Evolutionary conservation across 2,113 vertebrate species (phyloP).

Genomic region (Cryptotis parvus): DNA sequence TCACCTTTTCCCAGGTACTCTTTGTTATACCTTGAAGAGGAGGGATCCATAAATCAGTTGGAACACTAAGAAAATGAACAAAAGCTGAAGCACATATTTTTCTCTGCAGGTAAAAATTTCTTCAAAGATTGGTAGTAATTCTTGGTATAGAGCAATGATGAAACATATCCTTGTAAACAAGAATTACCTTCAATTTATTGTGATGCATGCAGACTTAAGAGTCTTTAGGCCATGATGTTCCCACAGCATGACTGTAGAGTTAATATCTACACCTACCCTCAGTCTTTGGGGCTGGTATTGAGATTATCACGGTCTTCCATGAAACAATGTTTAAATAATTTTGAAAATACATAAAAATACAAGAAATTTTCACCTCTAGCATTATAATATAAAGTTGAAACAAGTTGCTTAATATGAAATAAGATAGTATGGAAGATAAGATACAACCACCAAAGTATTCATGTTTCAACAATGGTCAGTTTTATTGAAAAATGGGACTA

Average conservation of each 20-base stretch:
- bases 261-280: neutral
- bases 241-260: no score
- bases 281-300: no score
- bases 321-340: neutral
- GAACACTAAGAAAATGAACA: neutral
- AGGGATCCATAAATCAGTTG: neutral
- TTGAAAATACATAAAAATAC: neutral
- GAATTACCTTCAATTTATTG: neutral
- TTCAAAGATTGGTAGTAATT: neutral
- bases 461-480: no score
- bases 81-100: neutral
- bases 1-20: neutral
- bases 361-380: neutral
- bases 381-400: no score
- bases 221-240: neutral
- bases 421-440: accelerated
- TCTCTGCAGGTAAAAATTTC: neutral
- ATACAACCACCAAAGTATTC: neutral
- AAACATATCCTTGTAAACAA: neutral
- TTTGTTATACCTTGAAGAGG: neutral
- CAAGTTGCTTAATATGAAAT: neutral
- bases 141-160: neutral
- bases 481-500: neutral
- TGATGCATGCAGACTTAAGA: neutral
- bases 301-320: neutral